Evolutionary conservation across 2,888 invertebrate species (phyloP).

Genomic region (Xestia sexstrigata): DNA sequence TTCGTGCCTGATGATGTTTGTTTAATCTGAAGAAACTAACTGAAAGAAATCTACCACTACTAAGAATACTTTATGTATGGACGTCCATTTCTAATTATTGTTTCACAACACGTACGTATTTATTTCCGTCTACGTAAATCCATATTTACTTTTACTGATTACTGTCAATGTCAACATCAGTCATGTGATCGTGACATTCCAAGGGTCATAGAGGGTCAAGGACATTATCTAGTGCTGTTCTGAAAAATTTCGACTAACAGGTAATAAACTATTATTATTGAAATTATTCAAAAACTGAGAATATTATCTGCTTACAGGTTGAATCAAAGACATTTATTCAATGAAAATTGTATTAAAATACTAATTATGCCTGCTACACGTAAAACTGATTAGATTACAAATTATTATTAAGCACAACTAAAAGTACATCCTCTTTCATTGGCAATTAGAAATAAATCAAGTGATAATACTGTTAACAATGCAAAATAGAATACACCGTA

Average conservation of each 20-base stretch:
- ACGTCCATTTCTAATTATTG: constrained; percentile 6
- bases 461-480: constrained; percentile 80
- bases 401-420: constrained; percentile 81
- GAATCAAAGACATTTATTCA: constrained; percentile 59
- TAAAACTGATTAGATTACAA: constrained; percentile 52
- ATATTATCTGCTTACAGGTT: constrained; percentile 7
- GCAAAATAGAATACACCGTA: constrained; percentile 86
- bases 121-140: neutral
- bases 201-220: constrained; percentile 15
- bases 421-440: constrained; percentile 89
- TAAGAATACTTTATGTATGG: constrained; percentile 1
- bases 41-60: neutral
- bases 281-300: neutral
- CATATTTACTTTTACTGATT: neutral
- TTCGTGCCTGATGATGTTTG: neutral
- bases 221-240: constrained; percentile 17
- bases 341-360: constrained; percentile 58
- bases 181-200: constrained; percentile 29
- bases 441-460: constrained; percentile 87
- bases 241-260: neutral
- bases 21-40: neutral
- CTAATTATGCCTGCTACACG: constrained; percentile 59
- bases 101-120: neutral
- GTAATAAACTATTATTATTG: too few species aligned
- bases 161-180: neutral